Evolutionary conservation across 2,888 invertebrate genomes (phyloP), one percentile per base, ranked within the genome.

Genomic region (Acanthacorydalis orientalis): DNA sequence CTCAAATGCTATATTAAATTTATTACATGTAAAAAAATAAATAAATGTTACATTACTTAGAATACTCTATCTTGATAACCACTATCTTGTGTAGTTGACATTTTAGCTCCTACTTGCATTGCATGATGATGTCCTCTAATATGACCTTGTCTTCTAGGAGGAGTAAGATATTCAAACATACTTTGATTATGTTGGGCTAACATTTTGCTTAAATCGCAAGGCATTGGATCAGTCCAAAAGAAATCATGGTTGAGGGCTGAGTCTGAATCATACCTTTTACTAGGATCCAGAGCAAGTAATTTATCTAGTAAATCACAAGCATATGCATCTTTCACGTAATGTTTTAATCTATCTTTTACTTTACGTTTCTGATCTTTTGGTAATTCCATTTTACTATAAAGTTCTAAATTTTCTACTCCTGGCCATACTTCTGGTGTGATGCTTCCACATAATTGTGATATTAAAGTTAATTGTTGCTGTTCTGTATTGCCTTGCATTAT

Each of bases 211-310:
- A 91, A 69, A 60, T 90, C 90, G 59, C 84, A 83, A 0, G 96
- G 95, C 85, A 92, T 86, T 0, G 98, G 97, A 63, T 95, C 92
- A 6, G 86, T 87, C 92, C 93, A 98, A 70, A 98, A 98, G 70
- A 97, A 98, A 62, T 95, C 92, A 61, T 98, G 96, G 68, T 95
- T 92, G 1, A 98, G 64, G 0, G 96, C 93, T 0, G 86, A 83
- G 62, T 97, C 95, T 0, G 92, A 83, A 61, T 95, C 91, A 48
- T 76, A 74, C 50, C 92, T 69, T 63, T 90, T 90, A 1, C 82
- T 77, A 0, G 98, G 98, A 66, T 98, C 95, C 44, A 98, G 66
- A 8, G 88, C 85, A 41, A 98, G 67, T 15, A 98, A 68, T 60
- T 87, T 89, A 61, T 98, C 97, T 1, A 98, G 66, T 11, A 98